phyloP scores from a whole-genome alignment of 2,888 invertebrate species.

The Erebia ligea region DNA sequence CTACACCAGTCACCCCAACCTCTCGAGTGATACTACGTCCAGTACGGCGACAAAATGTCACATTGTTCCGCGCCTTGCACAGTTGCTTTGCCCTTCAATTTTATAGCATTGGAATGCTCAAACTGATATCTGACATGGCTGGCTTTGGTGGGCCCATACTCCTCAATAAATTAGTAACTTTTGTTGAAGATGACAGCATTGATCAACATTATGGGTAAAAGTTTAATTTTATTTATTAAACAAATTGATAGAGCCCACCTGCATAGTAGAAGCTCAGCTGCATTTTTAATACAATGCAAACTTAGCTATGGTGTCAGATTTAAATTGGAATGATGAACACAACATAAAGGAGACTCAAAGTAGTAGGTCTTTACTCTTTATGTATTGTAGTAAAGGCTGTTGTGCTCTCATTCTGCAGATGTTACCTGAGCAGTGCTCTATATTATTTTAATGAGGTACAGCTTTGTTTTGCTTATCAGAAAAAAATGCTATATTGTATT shows the following conservation, averaged over 20 bases:
- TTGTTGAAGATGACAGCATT: slow-evolving; percentile 88
- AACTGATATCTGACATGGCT: slow-evolving; percentile 91
- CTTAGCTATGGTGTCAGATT: too few relatives aligned
- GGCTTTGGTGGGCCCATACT: slow-evolving; percentile 96
- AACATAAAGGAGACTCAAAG: too few relatives aligned
- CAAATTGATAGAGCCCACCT: not conserved
- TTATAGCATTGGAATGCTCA: slow-evolving; percentile 92
- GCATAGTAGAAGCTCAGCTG: too few relatives aligned
- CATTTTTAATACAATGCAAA: too few relatives aligned
- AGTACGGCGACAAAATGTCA: slow-evolving; percentile 70
- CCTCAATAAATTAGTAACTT: slow-evolving; percentile 90
- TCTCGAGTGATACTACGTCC: slow-evolving; percentile 64
- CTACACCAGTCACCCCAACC: slow-evolving; percentile 71
- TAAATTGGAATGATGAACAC: too few relatives aligned
- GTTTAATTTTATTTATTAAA: slow-evolving; percentile 2
- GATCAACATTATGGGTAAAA: slow-evolving; percentile 86
- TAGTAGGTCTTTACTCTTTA: too few relatives aligned
- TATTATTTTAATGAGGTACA: too few relatives aligned
- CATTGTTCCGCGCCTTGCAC: slow-evolving; percentile 88
- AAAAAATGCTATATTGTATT: too few relatives aligned
- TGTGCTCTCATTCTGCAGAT: too few relatives aligned
- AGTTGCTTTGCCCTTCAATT: slow-evolving; percentile 91
- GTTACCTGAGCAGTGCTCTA: too few relatives aligned
- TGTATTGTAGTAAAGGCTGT: too few relatives aligned
- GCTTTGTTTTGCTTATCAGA: too few relatives aligned